Percentiles rank a stretch among this genome's conserved stretches.
Conservation (phyloP, 2,888 invertebrate genomes). For the Lasioglossum figueresi region DNA sequence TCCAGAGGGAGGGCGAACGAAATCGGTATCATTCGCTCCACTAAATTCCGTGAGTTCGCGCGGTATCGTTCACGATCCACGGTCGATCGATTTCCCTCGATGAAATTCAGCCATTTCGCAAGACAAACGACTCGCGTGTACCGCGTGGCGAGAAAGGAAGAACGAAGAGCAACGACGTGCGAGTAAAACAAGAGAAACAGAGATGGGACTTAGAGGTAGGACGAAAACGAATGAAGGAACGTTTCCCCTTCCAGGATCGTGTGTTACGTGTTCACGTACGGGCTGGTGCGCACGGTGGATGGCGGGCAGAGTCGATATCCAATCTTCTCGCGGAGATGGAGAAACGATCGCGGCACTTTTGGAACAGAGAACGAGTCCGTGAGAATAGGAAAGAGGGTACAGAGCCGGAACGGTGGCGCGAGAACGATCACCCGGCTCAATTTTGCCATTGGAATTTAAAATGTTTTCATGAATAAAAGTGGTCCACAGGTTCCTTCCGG, state of each 20-base stretch:
- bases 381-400: not conserved
- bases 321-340: slow-evolving; percentile 50
- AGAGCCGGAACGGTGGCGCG: not conserved
- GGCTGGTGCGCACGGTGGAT: not conserved
- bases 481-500: not conserved
- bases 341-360: slow-evolving; percentile 44
- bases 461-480: slow-evolving; percentile 80
- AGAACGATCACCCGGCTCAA: slow-evolving; percentile 54
- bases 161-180: not conserved
- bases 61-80: slow-evolving; percentile 1
- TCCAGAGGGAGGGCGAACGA: not conserved
- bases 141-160: not conserved
- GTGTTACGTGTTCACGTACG: slow-evolving; percentile 14
- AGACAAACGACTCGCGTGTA: slow-evolving; percentile 53
- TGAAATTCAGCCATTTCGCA: slow-evolving; percentile 47
- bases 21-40: not conserved
- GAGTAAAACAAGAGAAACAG: not conserved
- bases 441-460: slow-evolving; percentile 78
- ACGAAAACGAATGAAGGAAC: not conserved
- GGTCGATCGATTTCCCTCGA: slow-evolving; percentile 37
- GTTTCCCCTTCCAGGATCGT: not conserved
- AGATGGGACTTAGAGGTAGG: not conserved
- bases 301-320: slow-evolving; percentile 53
- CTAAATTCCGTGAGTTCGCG: not conserved
- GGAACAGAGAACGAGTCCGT: not conserved